Evolutionary conservation across 2,113 vertebrate genomes (phyloP), one percentile per base, ranked within the genome.

Genomic region (Crotalus tigris): DNA sequence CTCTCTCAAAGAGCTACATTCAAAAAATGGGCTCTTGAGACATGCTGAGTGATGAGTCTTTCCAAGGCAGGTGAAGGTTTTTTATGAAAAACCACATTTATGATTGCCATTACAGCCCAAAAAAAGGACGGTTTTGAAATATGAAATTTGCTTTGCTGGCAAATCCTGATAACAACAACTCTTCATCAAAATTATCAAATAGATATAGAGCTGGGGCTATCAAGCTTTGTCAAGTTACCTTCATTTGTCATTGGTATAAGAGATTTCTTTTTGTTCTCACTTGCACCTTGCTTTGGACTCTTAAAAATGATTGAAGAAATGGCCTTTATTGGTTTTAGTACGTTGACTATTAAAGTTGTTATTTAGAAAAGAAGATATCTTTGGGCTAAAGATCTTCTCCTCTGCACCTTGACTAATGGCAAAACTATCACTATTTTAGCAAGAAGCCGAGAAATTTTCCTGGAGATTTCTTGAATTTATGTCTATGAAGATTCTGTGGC

Each of bases 61-160:
- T 97, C 96, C 94, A 97, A 95, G 96, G 95, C 0, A 0, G 0
- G 17, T 96, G 94, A 97, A 96, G 94, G 95, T 92, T 97, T 95
- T 95, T 92, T 88, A 21, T 94, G 92, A 91, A 88, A 33, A 94
- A 33, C 6, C 93, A 75, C 26, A 91, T 64, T 90, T 2, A 96
- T 15, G 89, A 21, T 93, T 44, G 2, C 81, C 88, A 61, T 58
- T 88, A 94, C 59, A 21, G 0, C 44, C 0, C 0, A 0, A 51
- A 59, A 59, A 6, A 75, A 19, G n/a, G 4, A 86, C 4, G 1
- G 46, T 3, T 2, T 88, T 26, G 33, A 24, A 89, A 93, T 81
- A 81, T 85, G 64, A 85, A 69, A 69, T 29, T 57, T 51, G 87
- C 3, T 44, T 92, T 59, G 15, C 17, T 87, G 46, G 29, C n/a